These are phyloP conservation scores for Bujurquina vittata DNA, from an alignment of 2,113 vertebrate species.

Conservation along the genomic window DNA sequence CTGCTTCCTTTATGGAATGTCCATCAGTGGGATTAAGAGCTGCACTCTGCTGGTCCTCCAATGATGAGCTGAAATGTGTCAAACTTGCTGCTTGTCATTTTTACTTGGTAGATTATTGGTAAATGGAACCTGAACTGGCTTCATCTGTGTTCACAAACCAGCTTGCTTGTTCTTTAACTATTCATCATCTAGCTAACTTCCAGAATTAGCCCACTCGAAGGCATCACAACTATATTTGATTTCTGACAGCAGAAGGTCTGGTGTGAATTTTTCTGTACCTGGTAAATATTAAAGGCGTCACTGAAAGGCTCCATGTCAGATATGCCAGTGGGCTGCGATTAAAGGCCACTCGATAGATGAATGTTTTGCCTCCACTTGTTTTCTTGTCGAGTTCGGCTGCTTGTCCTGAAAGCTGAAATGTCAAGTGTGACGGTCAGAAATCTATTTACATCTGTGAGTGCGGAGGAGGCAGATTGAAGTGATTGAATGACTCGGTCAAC, in stretches of 20 bases:
- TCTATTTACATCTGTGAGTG: slow-evolving; percentile 40
- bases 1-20: no score
- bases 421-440: slow-evolving; percentile 37
- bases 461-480: not conserved
- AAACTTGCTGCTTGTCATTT: no score
- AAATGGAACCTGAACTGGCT: no score
- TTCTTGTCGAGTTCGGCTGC: not conserved
- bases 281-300: not conserved
- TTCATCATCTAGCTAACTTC: not conserved
- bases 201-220: not conserved
- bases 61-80: no score
- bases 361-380: not conserved
- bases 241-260: not conserved
- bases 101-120: no score
- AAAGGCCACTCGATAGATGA: slow-evolving; percentile 1
- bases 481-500: slow-evolving; percentile 40
- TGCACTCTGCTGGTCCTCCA: no score
- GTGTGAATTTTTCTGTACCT: not conserved
- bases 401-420: slow-evolving; percentile 49
- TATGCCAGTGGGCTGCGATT: not conserved
- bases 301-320: not conserved
- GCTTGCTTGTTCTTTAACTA: no score
- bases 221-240: not conserved
- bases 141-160: no score
- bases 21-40: no score